phyloP scores from a whole-genome alignment of 2,113 vertebrate genomes.

The Callipepla californica region DNA sequence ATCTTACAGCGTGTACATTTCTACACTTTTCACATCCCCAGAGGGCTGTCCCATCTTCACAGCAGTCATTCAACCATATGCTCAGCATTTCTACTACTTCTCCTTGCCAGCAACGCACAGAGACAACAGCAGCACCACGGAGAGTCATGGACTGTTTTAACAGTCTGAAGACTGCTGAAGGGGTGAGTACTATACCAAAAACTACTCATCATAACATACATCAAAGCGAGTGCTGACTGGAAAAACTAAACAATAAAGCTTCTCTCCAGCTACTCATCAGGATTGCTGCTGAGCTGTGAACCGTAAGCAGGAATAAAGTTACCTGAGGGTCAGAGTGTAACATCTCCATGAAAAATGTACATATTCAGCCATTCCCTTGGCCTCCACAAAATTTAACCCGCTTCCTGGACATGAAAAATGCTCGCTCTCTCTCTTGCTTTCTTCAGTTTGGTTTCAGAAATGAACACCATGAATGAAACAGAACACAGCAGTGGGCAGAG shows the following conservation, averaged over 20 bases:
- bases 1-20: not conserved
- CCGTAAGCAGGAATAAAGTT: not conserved
- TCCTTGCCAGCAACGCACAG: not conserved
- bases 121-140: not conserved
- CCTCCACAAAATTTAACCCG: not conserved
- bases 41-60: not conserved
- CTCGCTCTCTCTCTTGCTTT: not conserved
- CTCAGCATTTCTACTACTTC: not conserved
- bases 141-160: not conserved
- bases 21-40: not conserved
- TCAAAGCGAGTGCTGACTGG: not conserved
- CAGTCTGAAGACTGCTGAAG: not conserved
- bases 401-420: not conserved
- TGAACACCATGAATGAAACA: not conserved
- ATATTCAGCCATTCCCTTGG: not conserved
- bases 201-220: accelerated
- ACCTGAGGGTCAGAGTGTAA: not conserved
- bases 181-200: not conserved
- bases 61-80: not conserved
- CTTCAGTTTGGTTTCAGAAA: not conserved
- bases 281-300: not conserved
- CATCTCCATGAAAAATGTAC: not conserved
- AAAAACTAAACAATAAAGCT: not conserved
- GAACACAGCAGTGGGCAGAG: not conserved
- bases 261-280: not conserved